phyloP scores from a whole-genome alignment of 23 tunicate genomes.

The Phallusia fumigata region DNA sequence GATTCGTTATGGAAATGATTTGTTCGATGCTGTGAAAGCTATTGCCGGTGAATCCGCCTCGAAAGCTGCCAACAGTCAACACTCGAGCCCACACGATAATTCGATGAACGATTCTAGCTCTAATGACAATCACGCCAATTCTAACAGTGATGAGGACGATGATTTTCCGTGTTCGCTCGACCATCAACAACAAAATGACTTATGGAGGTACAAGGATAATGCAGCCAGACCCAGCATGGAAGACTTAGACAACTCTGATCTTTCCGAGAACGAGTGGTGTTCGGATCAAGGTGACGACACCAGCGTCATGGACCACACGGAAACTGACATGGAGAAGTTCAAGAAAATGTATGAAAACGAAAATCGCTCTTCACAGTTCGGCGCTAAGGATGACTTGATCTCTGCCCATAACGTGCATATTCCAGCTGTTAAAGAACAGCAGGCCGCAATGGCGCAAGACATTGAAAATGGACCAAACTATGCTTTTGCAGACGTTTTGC shows the following conservation, averaged over 20 bases:
- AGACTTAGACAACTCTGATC: slow-evolving; percentile 30
- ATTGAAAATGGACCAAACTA: not conserved
- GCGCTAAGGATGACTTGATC: not conserved
- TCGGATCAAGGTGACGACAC: slow-evolving; percentile 26
- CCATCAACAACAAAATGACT: not conserved
- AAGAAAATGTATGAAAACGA: slow-evolving; percentile 48
- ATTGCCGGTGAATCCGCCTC: not conserved
- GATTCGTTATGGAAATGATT: no score
- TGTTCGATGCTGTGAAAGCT: no score
- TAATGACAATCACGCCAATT: not conserved
- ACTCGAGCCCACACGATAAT: not conserved
- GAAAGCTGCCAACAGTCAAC: not conserved
- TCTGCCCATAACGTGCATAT: not conserved
- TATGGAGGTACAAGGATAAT: not conserved
- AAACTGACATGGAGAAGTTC: slow-evolving; percentile 12
- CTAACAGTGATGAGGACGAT: slow-evolving; percentile 1
- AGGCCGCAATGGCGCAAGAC: not conserved
- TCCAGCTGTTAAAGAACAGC: not conserved
- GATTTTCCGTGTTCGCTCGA: not conserved
- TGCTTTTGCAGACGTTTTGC: slow-evolving; percentile 38
- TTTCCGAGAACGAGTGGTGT: slow-evolving; percentile 41
- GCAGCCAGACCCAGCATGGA: not conserved
- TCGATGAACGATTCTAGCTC: not conserved
- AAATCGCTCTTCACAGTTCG: slow-evolving; percentile 13
- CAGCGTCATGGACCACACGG: not conserved